Conservation (phyloP, 2,113 vertebrate genomes). For the Cheirogaleus medius region DNA sequence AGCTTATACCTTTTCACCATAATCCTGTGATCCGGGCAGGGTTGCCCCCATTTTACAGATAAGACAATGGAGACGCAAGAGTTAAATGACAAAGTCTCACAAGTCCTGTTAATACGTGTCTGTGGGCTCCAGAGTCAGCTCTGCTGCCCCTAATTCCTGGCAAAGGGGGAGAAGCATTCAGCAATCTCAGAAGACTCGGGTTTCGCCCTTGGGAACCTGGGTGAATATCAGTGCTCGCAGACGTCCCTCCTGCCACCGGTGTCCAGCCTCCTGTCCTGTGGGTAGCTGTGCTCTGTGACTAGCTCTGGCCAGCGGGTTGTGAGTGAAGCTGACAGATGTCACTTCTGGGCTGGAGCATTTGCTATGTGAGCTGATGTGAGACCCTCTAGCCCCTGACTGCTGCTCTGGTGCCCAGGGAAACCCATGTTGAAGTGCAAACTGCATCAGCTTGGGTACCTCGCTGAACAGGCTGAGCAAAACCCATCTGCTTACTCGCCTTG, state of each 20-base stretch:
- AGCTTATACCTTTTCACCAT: not conserved
- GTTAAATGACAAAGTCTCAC: not conserved
- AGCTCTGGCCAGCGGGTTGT: not conserved
- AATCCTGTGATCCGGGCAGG: not conserved
- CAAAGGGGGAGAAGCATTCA: not conserved
- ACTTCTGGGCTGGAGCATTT: not conserved
- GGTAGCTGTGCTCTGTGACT: not conserved
- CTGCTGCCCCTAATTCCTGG: not conserved
- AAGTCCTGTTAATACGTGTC: not conserved
- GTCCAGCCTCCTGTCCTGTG: not conserved
- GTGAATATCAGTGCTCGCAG: not conserved
- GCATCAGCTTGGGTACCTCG: not conserved
- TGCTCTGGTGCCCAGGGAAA: not conserved
- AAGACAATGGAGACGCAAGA: not conserved
- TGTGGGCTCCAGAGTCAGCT: not conserved
- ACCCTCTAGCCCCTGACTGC: fast-evolving
- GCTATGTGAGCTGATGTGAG: not conserved
- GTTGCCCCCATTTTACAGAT: not conserved
- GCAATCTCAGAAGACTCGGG: not conserved
- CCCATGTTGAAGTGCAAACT: fast-evolving
- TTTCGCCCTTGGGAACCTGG: not conserved
- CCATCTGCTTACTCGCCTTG: fast-evolving
- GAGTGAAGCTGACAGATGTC: not conserved
- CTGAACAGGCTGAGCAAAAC: fast-evolving
- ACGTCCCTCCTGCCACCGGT: not conserved